Evolutionary conservation across 2,797 vertebrate genomes (phyloP).

Genomic region (Ispidina picta): DNA sequence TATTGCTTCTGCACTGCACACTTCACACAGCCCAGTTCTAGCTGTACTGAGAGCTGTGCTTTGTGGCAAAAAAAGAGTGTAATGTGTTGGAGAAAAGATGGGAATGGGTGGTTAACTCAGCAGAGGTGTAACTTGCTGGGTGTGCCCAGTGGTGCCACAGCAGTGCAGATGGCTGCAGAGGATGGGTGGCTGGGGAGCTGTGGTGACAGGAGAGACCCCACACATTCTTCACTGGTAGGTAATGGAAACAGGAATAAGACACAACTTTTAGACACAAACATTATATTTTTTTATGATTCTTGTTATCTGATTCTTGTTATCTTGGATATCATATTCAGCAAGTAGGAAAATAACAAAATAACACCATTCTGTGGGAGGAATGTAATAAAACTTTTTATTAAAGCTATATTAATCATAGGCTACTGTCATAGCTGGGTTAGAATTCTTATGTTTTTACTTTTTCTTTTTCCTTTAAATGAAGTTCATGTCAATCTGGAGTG

Average conservation of each 20-base stretch:
- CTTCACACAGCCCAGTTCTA: background rate
- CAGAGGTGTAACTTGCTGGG: background rate
- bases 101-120: background rate
- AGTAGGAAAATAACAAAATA: constrained; percentile 1
- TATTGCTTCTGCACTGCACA: background rate
- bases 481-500: background rate
- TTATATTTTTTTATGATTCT: background rate
- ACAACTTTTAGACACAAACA: background rate
- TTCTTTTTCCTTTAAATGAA: background rate
- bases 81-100: background rate
- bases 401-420: background rate
- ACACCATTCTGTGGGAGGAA: background rate
- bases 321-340: background rate
- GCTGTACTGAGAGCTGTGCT: background rate
- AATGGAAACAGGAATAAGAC: background rate
- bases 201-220: background rate
- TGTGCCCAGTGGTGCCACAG: background rate
- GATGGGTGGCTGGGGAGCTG: background rate
- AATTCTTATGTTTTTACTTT: background rate
- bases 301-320: background rate
- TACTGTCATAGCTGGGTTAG: background rate
- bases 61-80: background rate
- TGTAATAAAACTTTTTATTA: background rate
- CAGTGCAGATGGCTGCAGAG: background rate
- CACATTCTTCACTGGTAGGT: background rate